Base-by-base conservation (phyloP, 2,113 vertebrate genomes). In the Tragelaphus imberbis region DNA sequence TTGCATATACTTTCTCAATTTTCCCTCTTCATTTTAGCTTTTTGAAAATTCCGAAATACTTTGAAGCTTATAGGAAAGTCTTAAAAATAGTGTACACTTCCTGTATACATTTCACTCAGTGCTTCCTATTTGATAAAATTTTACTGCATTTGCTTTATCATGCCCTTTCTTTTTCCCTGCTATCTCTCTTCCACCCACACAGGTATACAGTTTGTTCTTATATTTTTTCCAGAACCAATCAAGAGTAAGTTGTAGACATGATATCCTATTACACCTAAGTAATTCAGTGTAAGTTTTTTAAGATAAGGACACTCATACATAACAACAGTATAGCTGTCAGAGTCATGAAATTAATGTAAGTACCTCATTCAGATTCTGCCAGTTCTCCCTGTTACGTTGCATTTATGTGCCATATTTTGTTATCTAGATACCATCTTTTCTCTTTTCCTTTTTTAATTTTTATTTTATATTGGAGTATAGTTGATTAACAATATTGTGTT, bases 261-360 rank as follows among this genome's bases (percentile, higher is more conserved):
- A 36, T 65, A 15, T 53, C 7, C 27, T 6, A 9, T 71, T 86
- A 85, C 6, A 47, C 7, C 40, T 81, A 27, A 80, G 15, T 90
- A 94, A 94, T 75, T 96, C 49, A 86, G 17, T 5, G 7, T 96
- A 68, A 80, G 21, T 95, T 92, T 94, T 84, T 61, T 88, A 95
- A 92, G 80, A 87, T 58, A 79, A 79, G 53, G 6, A 61, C 19
- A 49, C 12, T 51, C 28, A 15, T 82, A 33, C 2, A 40, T 51
- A 94, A 79, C 51, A 95, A 49, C 51, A 77, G n/a, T 30, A 84
- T 90, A 94, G 79, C 17, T 14, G n/a, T 90, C 51, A 88, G 68
- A 92, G 79, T 49, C 71, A 93, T 77, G 44, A 59, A 79, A 71
- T 68, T 90, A 84, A 53, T 92, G 40, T 13, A 84, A 44, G 0